phyloP scores from a whole-genome alignment of 2,888 invertebrate genomes.

The Caenorhabditis zanzibari region DNA sequence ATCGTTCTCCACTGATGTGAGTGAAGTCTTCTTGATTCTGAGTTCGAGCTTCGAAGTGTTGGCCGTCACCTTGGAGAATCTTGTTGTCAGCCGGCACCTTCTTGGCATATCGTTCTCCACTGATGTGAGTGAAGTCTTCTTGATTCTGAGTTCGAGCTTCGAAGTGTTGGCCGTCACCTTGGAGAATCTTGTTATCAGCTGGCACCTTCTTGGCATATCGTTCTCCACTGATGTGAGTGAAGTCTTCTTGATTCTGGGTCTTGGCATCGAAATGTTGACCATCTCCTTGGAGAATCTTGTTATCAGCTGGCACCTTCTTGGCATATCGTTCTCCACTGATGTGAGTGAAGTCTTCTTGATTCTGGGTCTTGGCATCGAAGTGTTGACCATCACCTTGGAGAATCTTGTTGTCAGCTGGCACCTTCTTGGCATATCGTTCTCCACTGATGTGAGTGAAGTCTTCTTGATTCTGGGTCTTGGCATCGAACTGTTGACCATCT shows the following conservation, averaged over 20 bases:
- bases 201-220: slow-evolving; percentile 32
- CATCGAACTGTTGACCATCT: slow-evolving; percentile 31
- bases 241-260: slow-evolving; percentile 51
- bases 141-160: slow-evolving; percentile 35
- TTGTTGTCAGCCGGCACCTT: slow-evolving; percentile 39
- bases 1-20: slow-evolving; percentile 37
- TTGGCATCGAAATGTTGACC: slow-evolving; percentile 25
- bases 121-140: slow-evolving; percentile 40
- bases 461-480: slow-evolving; percentile 46
- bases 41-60: slow-evolving; percentile 28
- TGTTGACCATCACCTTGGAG: slow-evolving; percentile 37
- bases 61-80: slow-evolving; percentile 38
- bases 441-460: slow-evolving; percentile 50
- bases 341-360: slow-evolving; percentile 44
- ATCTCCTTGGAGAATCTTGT: slow-evolving; percentile 48
- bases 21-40: slow-evolving; percentile 48
- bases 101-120: slow-evolving; percentile 38
- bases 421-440: slow-evolving; percentile 41
- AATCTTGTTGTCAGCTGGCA: slow-evolving; percentile 48
- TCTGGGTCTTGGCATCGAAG: slow-evolving; percentile 28
- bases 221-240: slow-evolving; percentile 32
- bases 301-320: slow-evolving; percentile 35
- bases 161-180: slow-evolving; percentile 32
- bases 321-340: slow-evolving; percentile 27
- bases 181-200: slow-evolving; percentile 42